Base-by-base conservation (phyloP, 2,797 vertebrate species). In the Ceyx erithaca region DNA sequence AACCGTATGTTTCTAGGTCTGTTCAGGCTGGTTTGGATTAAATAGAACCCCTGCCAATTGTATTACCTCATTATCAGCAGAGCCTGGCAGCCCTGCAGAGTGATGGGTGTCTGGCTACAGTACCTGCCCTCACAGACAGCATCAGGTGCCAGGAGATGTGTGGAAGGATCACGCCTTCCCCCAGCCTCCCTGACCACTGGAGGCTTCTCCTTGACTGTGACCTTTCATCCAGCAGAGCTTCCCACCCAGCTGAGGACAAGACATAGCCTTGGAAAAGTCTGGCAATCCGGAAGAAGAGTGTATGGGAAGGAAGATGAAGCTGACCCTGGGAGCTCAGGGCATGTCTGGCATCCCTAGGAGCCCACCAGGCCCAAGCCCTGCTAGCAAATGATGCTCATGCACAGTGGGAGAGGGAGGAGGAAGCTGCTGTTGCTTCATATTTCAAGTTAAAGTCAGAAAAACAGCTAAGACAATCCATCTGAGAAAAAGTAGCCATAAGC, bases 31-130 rank as follows among this genome's bases (percentile, higher is more conserved):
- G 58, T 81, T 81, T 49, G 9, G 52, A 59, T 84, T 48, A 75
- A 92, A 64, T 25, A 23, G n/a, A 58, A 41, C 57, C 55, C 1
- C 2, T 55, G 94, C 96, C 92, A 54, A 96, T 83, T 86, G 41
- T 68, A 77, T 95, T 91, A 96, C 85, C 93, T 97, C 96, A 95
- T 84, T 30, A 63, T 40, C 33, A 94, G 85, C 72, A 96, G 86
- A 62, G 84, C 75, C 67, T 51, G 40, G 93, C 86, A 92, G 89
- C 87, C 83, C 64, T 11, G 9, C 55, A 64, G 79, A 83, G 81
- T 51, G 59, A 67, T 0, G 8, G n/a, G 51, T 13, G 87, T 95
- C 95, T 90, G 95, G 94, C 89, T 87, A n/a, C 6, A 1, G 23
- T 70, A 64, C 64, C 73, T 84, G 73, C 71, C 5, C 2, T 30